phyloP scores from a whole-genome alignment of 1,140 invertebrate genomes.

The Listronotus bonariensis region DNA sequence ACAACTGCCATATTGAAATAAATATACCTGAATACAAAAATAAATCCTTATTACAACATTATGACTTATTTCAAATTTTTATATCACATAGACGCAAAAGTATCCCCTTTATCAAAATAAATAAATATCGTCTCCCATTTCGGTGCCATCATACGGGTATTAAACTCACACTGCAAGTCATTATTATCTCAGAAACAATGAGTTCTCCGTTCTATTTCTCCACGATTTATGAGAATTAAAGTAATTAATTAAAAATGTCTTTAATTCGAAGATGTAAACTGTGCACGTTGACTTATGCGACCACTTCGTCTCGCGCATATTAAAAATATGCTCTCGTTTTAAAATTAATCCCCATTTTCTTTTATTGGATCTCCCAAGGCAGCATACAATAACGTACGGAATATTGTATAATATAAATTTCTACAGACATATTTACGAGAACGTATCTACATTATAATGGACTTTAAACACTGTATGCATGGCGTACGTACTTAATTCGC shows the following conservation, averaged over 20 bases:
- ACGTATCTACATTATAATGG: constrained; percentile 14
- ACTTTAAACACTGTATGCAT: constrained; percentile 6
- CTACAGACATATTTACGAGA: constrained; percentile 13
- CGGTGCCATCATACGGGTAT: no score
- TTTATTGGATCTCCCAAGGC: constrained; percentile 3
- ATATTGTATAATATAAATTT: constrained; percentile 11
- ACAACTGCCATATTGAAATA: no score
- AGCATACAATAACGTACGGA: constrained; percentile 7
- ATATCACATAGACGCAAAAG: no score
- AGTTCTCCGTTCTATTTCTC: no score
- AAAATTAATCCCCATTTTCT: not conserved
- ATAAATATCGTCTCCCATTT: no score
- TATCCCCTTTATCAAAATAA: no score
- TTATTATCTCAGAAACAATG: no score
- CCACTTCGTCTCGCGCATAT: constrained; percentile 2
- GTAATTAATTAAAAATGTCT: no score
- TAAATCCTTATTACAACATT: no score
- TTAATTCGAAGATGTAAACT: not conserved
- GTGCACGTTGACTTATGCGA: not conserved
- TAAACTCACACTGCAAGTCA: no score
- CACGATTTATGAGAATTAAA: not conserved
- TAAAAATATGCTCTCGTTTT: constrained; percentile 7
- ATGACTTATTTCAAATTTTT: no score
- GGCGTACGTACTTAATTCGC: constrained; percentile 8
- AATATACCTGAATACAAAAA: no score